phyloP scores from a whole-genome alignment of 2,797 vertebrate genomes.

The Sphaeramia orbicularis region DNA sequence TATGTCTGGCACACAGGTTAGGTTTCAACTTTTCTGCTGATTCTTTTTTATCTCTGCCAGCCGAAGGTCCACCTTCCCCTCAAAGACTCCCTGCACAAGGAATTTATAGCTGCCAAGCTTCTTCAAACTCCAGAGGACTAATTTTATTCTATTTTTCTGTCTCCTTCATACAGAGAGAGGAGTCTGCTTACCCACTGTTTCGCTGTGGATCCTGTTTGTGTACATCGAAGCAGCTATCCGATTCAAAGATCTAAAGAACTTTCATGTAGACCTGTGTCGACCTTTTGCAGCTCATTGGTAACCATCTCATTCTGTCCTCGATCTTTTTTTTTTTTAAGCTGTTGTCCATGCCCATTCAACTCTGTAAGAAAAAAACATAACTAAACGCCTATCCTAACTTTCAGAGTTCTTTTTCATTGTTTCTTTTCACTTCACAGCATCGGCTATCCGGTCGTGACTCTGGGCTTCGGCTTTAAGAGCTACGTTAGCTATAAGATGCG shows the following conservation, averaged over 20 bases:
- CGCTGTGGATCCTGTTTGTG: constrained; percentile 99
- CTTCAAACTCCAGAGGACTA: constrained; percentile 1
- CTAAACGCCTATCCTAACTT: too few species aligned
- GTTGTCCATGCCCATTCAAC: not conserved
- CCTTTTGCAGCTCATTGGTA: constrained; percentile 99
- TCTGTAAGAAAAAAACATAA: too few species aligned
- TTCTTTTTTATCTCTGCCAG: constrained; percentile 13
- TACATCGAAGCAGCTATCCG: constrained; percentile 99
- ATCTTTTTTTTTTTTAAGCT: not conserved
- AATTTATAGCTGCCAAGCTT: constrained; percentile 30
- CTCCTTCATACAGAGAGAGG: constrained; percentile 89
- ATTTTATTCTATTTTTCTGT: not conserved
- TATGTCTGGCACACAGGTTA: constrained; percentile 99
- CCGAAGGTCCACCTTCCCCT: constrained; percentile 17
- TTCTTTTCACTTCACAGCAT: constrained; percentile 83
- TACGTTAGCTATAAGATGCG: constrained; percentile 99
- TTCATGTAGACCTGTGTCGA: constrained; percentile 98
- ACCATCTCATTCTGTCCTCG: constrained; percentile 59
- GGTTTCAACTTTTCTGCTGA: constrained; percentile 28
- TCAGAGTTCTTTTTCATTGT: too few species aligned
- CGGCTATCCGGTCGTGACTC: constrained; percentile 97
- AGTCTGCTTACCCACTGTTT: constrained; percentile 99
- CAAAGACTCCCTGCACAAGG: constrained; percentile 11
- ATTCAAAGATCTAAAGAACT: constrained; percentile 99
- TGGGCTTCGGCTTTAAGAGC: constrained; percentile 99